phyloP scores from a whole-genome alignment of 2,888 invertebrate genomes.

The Rotaria socialis region DNA sequence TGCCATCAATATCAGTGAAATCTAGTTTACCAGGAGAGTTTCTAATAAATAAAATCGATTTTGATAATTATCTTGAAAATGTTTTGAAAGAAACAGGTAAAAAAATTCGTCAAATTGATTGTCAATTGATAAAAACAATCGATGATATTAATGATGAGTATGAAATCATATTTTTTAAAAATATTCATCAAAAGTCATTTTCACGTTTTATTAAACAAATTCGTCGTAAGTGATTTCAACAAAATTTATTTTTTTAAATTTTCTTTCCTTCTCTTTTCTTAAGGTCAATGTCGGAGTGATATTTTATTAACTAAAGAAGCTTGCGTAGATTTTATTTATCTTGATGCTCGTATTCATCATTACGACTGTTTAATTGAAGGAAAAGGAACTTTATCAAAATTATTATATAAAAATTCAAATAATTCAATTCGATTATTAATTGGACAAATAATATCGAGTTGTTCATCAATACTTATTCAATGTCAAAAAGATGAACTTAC shows the following conservation, averaged over 20 bases:
- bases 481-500: not conserved
- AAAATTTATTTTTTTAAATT: not conserved
- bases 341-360: not conserved
- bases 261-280: not conserved
- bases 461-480: not conserved
- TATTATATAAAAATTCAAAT: not conserved
- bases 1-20: not conserved
- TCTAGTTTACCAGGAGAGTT: not conserved
- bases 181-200: not conserved
- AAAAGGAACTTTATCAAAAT: not conserved
- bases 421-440: not conserved
- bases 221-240: not conserved
- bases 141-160: not conserved
- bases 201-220: not conserved
- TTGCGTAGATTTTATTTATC: not conserved
- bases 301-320: not conserved
- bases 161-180: not conserved
- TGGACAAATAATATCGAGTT: not conserved
- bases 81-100: not conserved
- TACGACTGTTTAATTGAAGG: slow-evolving; percentile 19
- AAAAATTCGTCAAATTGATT: not conserved
- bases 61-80: not conserved
- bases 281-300: not conserved
- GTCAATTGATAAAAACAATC: not conserved
- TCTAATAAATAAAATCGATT: not conserved